Evolutionary conservation across 2,797 vertebrate species (phyloP).

Genomic region (Rhynchotus rufescens): DNA sequence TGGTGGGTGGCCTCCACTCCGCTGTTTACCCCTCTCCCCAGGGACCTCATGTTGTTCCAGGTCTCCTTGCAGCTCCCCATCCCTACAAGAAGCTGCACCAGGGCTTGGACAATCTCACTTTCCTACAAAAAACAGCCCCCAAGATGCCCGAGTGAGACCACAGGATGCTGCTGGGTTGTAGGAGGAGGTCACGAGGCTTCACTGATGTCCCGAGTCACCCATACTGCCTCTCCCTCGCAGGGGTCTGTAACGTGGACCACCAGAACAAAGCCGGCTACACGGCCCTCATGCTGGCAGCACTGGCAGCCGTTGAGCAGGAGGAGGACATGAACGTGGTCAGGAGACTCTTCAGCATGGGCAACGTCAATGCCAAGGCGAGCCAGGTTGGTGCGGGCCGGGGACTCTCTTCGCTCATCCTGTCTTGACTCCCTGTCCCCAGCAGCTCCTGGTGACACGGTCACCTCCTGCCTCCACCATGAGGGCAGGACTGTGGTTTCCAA

Average conservation of each 20-base stretch:
- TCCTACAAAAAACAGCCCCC: too few species aligned
- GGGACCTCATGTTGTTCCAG: too few species aligned
- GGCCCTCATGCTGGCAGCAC: conserved; percentile 93
- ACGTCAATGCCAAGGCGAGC: conserved; percentile 93
- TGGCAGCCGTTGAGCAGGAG: conserved; percentile 88
- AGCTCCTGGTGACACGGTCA: fast-evolving
- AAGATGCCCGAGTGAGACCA: too few species aligned
- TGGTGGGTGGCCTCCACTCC: conserved; percentile 74
- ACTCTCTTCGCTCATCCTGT: fast-evolving
- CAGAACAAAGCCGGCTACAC: conserved; percentile 98
- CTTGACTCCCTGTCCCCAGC: neutral
- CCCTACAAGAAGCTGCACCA: too few species aligned
- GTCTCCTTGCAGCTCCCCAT: too few species aligned
- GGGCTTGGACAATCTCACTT: too few species aligned
- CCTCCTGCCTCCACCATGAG: neutral
- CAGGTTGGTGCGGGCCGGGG: conserved; percentile 79
- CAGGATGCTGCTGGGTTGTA: too few species aligned
- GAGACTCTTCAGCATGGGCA: conserved; percentile 90
- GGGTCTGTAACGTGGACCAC: conserved; percentile 87
- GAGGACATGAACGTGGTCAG: conserved; percentile 89
- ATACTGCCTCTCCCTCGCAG: conserved; percentile 50
- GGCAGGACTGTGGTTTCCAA: neutral
- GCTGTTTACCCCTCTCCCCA: neutral
- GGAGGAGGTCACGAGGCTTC: too few species aligned
- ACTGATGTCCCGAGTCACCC: neutral